Conservation (phyloP, 2,888 invertebrate genomes). For the Heliconius ismenius region DNA sequence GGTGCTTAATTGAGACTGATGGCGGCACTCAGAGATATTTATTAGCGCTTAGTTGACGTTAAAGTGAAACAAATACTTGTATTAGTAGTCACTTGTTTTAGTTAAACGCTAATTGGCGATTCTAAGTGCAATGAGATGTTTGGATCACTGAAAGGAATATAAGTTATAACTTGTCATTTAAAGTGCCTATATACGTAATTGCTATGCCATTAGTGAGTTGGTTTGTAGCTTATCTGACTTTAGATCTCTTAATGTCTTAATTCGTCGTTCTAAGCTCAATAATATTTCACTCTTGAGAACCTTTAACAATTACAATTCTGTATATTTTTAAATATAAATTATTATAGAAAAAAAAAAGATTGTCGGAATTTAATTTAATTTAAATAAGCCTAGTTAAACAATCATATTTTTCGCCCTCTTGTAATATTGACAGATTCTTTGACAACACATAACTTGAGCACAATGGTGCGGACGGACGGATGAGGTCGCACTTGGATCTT, state of each 20-base stretch:
- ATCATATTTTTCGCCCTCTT: background rate
- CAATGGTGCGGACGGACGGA: constrained; percentile 41
- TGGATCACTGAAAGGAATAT: too few species aligned
- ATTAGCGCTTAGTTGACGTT: constrained; percentile 2
- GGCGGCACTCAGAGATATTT: background rate
- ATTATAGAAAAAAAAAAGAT: background rate
- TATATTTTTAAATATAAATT: background rate
- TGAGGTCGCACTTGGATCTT: constrained; percentile 42
- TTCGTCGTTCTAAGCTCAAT: background rate
- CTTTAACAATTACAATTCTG: too few species aligned
- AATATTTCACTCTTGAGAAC: background rate
- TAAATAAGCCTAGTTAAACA: background rate
- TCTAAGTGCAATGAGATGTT: too few species aligned
- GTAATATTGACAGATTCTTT: constrained; percentile 31
- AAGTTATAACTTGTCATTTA: too few species aligned
- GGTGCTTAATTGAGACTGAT: background rate
- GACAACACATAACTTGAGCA: constrained; percentile 40
- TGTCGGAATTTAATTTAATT: background rate
- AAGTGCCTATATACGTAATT: too few species aligned
- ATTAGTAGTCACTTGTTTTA: background rate
- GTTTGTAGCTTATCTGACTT: background rate
- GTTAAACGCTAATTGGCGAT: background rate
- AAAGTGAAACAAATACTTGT: background rate
- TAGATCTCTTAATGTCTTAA: background rate
- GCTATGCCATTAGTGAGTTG: too few species aligned